Conservation (phyloP, 2,113 vertebrate genomes). For the Onychostruthus taczanowskii region DNA sequence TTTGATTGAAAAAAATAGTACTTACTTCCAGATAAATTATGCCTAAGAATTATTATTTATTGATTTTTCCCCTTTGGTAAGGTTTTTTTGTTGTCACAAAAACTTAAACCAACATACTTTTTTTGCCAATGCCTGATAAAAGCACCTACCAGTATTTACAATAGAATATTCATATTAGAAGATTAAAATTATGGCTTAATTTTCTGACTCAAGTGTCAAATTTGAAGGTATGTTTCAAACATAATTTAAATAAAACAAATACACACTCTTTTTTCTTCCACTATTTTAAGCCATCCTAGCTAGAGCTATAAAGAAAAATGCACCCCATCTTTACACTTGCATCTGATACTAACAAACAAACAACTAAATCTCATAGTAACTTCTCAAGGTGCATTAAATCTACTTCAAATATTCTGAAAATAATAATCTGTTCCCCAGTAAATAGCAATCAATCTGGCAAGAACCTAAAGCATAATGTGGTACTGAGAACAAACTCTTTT, state of each 20-base stretch:
- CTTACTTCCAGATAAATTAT: background rate
- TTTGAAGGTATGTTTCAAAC: background rate
- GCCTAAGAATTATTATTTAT: background rate
- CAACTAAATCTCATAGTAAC: background rate
- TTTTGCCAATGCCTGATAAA: background rate
- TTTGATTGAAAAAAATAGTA: background rate
- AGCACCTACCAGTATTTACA: background rate
- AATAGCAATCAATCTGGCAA: background rate
- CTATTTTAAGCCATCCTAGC: background rate
- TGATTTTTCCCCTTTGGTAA: background rate
- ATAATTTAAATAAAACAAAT: background rate
- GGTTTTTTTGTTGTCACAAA: background rate
- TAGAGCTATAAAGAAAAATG: background rate
- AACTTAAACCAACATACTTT: background rate
- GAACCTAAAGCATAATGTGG: background rate
- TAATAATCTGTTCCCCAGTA: background rate
- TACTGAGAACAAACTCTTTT: background rate
- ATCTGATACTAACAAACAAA: background rate
- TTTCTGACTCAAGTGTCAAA: background rate
- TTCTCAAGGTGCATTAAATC: background rate
- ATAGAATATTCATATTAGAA: background rate
- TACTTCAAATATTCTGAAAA: background rate
- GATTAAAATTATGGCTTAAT: background rate
- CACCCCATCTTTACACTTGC: background rate
- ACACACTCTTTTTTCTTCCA: fast-evolving